Conservation (phyloP, 2,888 invertebrate species). For the Ferrisia virgata region DNA sequence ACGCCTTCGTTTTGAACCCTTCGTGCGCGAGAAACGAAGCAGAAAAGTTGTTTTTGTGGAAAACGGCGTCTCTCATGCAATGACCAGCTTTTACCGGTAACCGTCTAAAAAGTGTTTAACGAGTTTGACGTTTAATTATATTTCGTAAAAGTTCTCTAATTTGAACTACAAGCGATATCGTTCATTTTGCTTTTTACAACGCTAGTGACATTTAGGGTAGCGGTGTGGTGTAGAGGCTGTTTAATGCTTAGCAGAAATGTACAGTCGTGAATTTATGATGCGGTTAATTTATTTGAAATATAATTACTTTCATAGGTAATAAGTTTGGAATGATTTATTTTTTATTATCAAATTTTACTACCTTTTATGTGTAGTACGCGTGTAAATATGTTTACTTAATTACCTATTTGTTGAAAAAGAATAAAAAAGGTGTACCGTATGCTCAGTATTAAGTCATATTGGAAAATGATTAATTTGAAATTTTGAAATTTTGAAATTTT, state of each 20-base stretch:
- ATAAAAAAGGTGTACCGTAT: too few species aligned
- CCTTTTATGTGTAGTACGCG: not conserved
- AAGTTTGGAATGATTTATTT: not conserved
- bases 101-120: not conserved
- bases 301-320: not conserved
- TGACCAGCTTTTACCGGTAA: not conserved
- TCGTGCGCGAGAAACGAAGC: not conserved
- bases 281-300: constrained; percentile 27
- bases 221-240: not conserved
- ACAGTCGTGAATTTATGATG: constrained; percentile 19
- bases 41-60: not conserved
- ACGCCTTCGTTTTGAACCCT: not conserved
- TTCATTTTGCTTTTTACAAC: constrained; percentile 13
- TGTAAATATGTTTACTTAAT: not conserved
- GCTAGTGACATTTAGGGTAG: not conserved
- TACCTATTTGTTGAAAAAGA: too few species aligned
- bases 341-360: not conserved
- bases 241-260: not conserved
- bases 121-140: constrained; percentile 22
- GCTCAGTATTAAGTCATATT: too few species aligned
- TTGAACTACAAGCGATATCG: constrained; percentile 24
- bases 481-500: too few species aligned
- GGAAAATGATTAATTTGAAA: too few species aligned
- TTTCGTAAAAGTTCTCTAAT: constrained; percentile 27
- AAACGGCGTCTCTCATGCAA: not conserved